Percentiles rank a stretch among this genome's conserved stretches.
Conservation (phyloP, 2,113 vertebrate species). For the Odocoileus virginianus region DNA sequence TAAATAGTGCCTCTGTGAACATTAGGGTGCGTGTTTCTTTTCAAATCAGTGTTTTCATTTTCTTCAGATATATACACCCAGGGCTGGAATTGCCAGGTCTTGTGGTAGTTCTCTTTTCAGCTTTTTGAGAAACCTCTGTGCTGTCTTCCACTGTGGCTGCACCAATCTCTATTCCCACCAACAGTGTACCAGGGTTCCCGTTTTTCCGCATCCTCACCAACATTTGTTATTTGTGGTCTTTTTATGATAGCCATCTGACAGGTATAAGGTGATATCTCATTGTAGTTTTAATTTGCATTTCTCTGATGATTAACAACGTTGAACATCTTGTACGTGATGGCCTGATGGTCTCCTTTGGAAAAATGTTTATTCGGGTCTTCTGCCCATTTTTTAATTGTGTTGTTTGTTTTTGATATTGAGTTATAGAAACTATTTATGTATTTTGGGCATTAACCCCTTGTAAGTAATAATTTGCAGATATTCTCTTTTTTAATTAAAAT, state of each 20-base stretch:
- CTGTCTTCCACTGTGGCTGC: background rate
- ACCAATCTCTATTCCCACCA: background rate
- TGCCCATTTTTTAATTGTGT: background rate
- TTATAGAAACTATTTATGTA: background rate
- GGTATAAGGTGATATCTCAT: background rate
- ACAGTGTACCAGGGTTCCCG: background rate
- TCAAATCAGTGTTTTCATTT: background rate
- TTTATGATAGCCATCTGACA: background rate
- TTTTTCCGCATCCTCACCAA: background rate
- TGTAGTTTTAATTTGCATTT: background rate
- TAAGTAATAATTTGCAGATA: background rate
- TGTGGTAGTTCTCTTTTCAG: background rate
- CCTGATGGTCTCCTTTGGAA: background rate
- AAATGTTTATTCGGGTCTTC: background rate
- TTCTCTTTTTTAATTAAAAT: background rate
- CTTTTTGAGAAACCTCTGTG: background rate
- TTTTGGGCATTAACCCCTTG: background rate
- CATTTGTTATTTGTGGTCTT: background rate
- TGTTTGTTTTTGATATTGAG: background rate
- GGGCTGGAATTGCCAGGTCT: too few relatives aligned
- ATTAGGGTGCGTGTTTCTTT: background rate
- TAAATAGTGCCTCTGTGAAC: background rate
- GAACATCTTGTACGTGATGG: background rate
- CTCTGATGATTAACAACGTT: background rate
- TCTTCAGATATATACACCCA: background rate